Evolutionary conservation across 37 sponge, comb jelly and placozoan species (phyloP).

Genomic region (Tethya wilhelma): DNA sequence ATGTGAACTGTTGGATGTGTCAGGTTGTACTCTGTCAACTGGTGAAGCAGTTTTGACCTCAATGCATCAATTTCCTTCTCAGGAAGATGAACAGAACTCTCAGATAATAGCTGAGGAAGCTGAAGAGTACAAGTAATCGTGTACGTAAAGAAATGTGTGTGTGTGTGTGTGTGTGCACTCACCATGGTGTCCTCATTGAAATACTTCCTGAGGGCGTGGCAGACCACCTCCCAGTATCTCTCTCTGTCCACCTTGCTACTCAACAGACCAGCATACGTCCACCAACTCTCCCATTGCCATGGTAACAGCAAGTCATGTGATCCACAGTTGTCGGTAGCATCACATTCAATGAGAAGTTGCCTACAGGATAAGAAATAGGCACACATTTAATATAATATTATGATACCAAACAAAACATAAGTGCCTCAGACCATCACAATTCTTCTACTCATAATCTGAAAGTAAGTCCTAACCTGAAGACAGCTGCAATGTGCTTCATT

Average conservation of each 20-base stretch:
- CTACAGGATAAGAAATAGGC: no score
- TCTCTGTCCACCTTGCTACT: constrained; percentile 76
- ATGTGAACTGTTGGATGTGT: constrained; percentile 34
- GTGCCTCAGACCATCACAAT: no score
- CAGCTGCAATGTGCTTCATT: constrained; percentile 27
- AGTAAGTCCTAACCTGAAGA: constrained; percentile 73
- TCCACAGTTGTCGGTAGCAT: no score
- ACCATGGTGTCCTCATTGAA: constrained; percentile 70
- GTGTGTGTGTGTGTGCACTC: constrained; percentile 7
- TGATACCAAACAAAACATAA: no score
- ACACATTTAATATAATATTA: no score
- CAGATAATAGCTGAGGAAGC: constrained; percentile 32
- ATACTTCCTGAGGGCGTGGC: constrained; percentile 75
- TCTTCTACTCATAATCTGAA: constrained; percentile 67
- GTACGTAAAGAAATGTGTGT: background rate
- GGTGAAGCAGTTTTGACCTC: constrained; percentile 27
- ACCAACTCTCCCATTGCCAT: constrained; percentile 80
- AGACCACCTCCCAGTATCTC: constrained; percentile 77
- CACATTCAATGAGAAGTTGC: no score
- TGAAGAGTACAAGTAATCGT: background rate
- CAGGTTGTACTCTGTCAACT: constrained; percentile 49
- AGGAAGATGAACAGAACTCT: constrained; percentile 17
- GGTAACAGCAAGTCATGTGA: constrained; percentile 59
- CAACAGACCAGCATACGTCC: constrained; percentile 70
- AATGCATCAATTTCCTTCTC: background rate